Evolutionary conservation across 30 jellyfish, hydroid and myxozoan genomes (phyloP).

Genomic region (Turritopsis rubra): DNA sequence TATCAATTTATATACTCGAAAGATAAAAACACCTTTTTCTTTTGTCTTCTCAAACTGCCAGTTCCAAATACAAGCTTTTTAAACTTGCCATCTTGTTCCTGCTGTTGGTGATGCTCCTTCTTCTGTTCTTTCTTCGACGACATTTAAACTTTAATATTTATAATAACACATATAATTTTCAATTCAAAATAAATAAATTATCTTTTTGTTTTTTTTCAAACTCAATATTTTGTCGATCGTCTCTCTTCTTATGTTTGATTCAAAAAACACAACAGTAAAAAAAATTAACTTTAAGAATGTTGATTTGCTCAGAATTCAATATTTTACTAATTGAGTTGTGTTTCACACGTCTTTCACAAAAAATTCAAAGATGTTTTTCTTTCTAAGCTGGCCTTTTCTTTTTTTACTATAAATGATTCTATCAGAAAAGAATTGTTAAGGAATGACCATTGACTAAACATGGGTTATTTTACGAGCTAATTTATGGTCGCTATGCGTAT

Average conservation of each 20-base stretch:
- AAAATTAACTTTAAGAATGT: background rate
- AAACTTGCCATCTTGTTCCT: background rate
- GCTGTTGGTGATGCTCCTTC: background rate
- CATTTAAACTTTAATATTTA: background rate
- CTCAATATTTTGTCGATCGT: too few species aligned
- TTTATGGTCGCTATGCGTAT: background rate
- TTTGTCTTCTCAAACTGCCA: conserved; percentile 7
- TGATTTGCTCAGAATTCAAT: background rate
- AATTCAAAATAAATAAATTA: too few species aligned
- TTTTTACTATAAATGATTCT: background rate
- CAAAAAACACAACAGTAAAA: background rate
- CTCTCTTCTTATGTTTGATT: background rate
- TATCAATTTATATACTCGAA: too few species aligned
- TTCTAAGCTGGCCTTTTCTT: background rate
- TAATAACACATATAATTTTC: background rate
- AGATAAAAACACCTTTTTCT: background rate
- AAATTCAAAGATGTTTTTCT: background rate
- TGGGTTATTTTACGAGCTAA: background rate
- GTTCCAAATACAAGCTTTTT: background rate
- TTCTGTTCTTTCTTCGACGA: background rate
- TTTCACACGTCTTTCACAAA: background rate
- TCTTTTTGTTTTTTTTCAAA: too few species aligned
- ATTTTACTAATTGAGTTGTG: background rate
- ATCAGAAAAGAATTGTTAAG: background rate
- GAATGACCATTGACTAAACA: background rate